Percentiles rank a stretch among this genome's conserved stretches.
These are phyloP conservation scores for Tanypteryx hageni DNA, from an alignment of 2,888 invertebrate species.

Conservation along the genomic window DNA sequence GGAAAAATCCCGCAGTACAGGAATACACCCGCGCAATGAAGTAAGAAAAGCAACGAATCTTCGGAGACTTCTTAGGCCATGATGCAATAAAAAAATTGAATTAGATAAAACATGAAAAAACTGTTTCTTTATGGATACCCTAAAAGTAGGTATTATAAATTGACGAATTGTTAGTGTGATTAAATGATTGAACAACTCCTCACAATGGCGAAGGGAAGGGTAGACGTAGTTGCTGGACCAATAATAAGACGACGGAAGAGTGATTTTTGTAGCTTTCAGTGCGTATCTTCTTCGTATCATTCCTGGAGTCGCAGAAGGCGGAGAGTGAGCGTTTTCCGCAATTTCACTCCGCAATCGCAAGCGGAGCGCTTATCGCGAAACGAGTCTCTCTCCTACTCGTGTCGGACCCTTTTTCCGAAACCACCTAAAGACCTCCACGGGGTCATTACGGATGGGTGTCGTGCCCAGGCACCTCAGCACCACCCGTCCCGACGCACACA, in stretches of 20 bases:
- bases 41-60: too few species aligned
- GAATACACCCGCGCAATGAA: too few species aligned
- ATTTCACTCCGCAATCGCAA: not conserved
- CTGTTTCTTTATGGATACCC: not conserved
- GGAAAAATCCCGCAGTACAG: too few species aligned
- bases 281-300: not conserved
- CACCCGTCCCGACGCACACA: not conserved
- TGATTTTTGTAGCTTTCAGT: not conserved
- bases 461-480: slow-evolving; percentile 64
- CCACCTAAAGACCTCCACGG: slow-evolving; percentile 1
- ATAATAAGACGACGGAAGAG: too few species aligned
- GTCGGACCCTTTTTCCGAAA: not conserved
- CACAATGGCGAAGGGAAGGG: not conserved
- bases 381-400: not conserved
- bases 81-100: too few species aligned
- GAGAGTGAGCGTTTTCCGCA: not conserved
- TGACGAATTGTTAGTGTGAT: not conserved
- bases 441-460: slow-evolving; percentile 46
- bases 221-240: too few species aligned
- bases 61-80: too few species aligned
- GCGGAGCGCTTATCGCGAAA: too few species aligned
- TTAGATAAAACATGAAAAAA: not conserved
- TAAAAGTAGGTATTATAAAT: not conserved
- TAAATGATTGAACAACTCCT: not conserved
- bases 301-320: not conserved